Evolutionary conservation across 2,113 vertebrate species (phyloP).

Genomic region (Hyperopisus bebe): DNA sequence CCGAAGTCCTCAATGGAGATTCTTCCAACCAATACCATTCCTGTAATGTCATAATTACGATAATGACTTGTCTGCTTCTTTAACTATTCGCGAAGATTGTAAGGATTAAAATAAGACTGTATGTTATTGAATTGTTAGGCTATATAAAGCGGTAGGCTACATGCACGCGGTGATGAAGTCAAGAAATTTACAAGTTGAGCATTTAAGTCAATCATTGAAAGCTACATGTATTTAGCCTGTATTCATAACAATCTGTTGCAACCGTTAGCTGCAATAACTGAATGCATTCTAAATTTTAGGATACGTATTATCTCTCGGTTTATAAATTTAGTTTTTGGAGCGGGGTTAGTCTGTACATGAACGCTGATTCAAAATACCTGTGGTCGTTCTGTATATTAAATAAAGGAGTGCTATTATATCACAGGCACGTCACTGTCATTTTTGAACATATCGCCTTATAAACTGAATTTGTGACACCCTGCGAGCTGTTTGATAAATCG

Average conservation of each 20-base stretch:
- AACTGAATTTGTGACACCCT: not conserved
- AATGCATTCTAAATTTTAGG: not conserved
- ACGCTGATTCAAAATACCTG: not conserved
- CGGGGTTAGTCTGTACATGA: not conserved
- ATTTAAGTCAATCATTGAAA: not conserved
- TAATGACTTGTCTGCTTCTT: not conserved
- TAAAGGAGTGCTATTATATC: not conserved
- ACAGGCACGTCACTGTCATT: not conserved
- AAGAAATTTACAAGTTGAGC: not conserved
- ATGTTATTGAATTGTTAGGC: not conserved
- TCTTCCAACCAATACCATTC: not conserved
- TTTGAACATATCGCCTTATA: not conserved
- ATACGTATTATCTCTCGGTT: constrained; percentile 16
- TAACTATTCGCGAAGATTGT: not conserved
- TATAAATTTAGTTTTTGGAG: not conserved
- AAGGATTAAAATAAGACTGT: not conserved
- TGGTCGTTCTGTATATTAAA: not conserved
- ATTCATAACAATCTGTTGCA: not conserved
- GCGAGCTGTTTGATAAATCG: not conserved
- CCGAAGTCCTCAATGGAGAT: not conserved
- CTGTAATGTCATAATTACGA: not conserved
- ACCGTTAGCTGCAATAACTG: not conserved
- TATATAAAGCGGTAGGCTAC: not conserved
- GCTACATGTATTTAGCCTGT: not conserved
- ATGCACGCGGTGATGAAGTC: not conserved